Conservation (phyloP, 1,140 invertebrate species). For the Drosophila pallidifrons region DNA sequence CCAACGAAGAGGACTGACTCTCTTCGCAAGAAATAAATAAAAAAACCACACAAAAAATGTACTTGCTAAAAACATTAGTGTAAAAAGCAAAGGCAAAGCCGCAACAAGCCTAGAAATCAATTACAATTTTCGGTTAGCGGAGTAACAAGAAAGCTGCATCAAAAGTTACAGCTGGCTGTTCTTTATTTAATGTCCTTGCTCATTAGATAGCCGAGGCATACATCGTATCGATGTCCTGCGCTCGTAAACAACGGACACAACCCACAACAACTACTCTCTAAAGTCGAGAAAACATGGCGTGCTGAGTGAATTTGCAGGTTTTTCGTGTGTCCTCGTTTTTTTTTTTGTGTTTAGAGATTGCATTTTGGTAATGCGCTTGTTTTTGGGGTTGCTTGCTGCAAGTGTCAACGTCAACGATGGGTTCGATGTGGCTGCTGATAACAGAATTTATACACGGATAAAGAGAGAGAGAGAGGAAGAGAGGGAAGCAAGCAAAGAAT, state of each 20-base stretch:
- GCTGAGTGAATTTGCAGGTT: slow-evolving; percentile 55
- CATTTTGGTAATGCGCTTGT: slow-evolving; percentile 24
- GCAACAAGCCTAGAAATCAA: slow-evolving; percentile 69
- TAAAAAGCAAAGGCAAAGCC: slow-evolving; percentile 45
- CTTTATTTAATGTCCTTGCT: slow-evolving; percentile 74
- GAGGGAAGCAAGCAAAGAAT: not conserved
- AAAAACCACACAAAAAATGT: slow-evolving; percentile 10
- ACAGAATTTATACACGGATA: slow-evolving; percentile 8
- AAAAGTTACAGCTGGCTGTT: slow-evolving; percentile 47
- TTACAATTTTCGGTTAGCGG: slow-evolving; percentile 53
- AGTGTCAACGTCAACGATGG: slow-evolving; percentile 18
- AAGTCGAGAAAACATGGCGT: slow-evolving; percentile 30
- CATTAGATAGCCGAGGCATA: slow-evolving; percentile 58
- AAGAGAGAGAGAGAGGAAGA: not conserved
- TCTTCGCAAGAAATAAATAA: not conserved
- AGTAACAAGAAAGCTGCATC: slow-evolving; percentile 45
- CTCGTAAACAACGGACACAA: slow-evolving; percentile 32
- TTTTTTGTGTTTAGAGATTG: slow-evolving; percentile 4
- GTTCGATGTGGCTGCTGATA: slow-evolving; percentile 40
- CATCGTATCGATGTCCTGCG: slow-evolving; percentile 51
- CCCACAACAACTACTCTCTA: slow-evolving; percentile 20
- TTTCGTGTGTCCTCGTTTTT: not conserved
- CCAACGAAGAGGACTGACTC: slow-evolving; percentile 6
- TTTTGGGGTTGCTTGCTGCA: slow-evolving; percentile 13
- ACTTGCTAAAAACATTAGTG: slow-evolving; percentile 59